A percentile compares a stretch with the other conserved stretches of the same genome.
phyloP scores from a whole-genome alignment of 1,140 invertebrate genomes.

The Nymphalis io region DNA sequence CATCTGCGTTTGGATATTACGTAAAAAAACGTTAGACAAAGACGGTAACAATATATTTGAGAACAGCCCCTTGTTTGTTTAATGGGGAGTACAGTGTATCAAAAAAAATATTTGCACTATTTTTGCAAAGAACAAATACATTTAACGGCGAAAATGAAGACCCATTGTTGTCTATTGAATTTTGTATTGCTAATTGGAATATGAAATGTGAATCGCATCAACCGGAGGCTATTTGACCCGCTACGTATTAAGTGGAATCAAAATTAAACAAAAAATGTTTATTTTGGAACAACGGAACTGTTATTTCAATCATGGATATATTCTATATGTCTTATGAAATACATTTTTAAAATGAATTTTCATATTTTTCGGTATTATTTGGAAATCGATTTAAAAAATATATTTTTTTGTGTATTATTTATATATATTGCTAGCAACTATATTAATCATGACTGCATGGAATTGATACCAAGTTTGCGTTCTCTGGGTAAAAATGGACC shows the following conservation, averaged over 20 bases:
- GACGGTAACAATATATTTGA: not conserved
- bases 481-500: too few relatives aligned
- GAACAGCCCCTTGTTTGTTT: slow-evolving; percentile 19
- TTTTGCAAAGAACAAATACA: slow-evolving; percentile 52
- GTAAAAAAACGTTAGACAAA: not conserved
- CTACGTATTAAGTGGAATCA: slow-evolving; percentile 1
- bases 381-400: too few relatives aligned
- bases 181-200: slow-evolving; percentile 37
- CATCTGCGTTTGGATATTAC: too few relatives aligned
- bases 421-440: too few relatives aligned
- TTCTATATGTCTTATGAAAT: too few relatives aligned
- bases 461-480: too few relatives aligned
- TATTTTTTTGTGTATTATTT: too few relatives aligned
- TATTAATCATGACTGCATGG: too few relatives aligned
- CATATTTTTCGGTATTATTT: too few relatives aligned
- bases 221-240: slow-evolving; percentile 8
- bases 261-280: slow-evolving; percentile 8
- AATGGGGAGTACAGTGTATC: slow-evolving; percentile 34
- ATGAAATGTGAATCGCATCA: slow-evolving; percentile 31
- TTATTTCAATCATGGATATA: too few relatives aligned
- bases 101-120: slow-evolving; percentile 55
- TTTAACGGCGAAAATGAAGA: slow-evolving; percentile 43
- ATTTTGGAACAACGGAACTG: not conserved
- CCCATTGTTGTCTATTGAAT: slow-evolving; percentile 41
- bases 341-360: too few relatives aligned